phyloP scores from a whole-genome alignment of 2,113 vertebrate species.

The Pterocles gutturalis region DNA sequence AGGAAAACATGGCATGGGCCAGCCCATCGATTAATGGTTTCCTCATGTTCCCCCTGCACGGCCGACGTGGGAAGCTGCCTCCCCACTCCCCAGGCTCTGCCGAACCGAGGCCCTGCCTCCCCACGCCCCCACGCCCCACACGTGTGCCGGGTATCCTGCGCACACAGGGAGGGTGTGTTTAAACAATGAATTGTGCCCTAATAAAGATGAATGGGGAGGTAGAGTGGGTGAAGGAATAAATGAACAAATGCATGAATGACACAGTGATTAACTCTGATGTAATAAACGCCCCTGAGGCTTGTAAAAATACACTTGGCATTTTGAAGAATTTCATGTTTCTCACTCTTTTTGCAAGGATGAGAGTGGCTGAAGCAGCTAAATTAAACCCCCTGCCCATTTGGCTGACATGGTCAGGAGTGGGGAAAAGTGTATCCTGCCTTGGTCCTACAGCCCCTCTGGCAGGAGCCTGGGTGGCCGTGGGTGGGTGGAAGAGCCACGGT shows the following conservation, averaged over 20 bases:
- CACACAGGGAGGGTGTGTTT: fast-evolving
- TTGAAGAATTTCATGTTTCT: neutral
- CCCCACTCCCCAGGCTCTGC: neutral
- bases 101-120: neutral
- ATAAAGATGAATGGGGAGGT: neutral
- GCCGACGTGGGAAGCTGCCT: neutral
- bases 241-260: neutral
- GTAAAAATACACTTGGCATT: neutral
- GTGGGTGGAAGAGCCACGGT: neutral
- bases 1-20: neutral
- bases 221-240: neutral
- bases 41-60: neutral
- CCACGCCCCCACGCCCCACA: fast-evolving
- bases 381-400: neutral
- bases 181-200: neutral
- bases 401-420: neutral
- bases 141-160: fast-evolving
- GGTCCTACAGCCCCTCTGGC: neutral
- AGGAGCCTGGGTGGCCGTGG: neutral
- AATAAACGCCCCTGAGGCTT: neutral
- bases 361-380: neutral
- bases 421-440: neutral
- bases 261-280: neutral
- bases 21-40: slow-evolving; percentile 56
- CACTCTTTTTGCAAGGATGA: neutral